These are phyloP conservation scores for Drosophila sproati DNA, from an alignment of 1,140 invertebrate species.

Conservation along the genomic window DNA sequence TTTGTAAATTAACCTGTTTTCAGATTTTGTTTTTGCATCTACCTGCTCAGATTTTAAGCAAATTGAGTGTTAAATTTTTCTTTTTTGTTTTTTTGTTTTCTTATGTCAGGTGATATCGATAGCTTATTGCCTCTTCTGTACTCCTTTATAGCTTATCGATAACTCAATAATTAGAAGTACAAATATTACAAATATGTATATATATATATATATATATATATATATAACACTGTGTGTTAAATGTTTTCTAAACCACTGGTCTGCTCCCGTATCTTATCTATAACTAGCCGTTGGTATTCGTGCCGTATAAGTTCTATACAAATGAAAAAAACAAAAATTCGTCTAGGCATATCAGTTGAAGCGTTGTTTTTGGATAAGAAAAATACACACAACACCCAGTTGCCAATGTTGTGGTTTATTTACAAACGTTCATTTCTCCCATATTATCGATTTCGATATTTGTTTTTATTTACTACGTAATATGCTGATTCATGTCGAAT, in stretches of 20 bases:
- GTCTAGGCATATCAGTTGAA: slow-evolving; percentile 9
- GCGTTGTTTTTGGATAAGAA: slow-evolving; percentile 17
- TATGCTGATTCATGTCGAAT: too few species aligned
- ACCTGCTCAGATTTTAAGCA: slow-evolving; percentile 9
- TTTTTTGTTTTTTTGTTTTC: neutral
- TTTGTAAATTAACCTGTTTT: slow-evolving; percentile 66
- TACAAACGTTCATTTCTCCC: too few species aligned
- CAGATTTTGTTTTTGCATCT: slow-evolving; percentile 10
- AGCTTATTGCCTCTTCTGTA: neutral
- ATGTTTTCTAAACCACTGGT: slow-evolving; percentile 9
- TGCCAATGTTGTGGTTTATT: neutral
- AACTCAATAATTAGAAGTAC: neutral
- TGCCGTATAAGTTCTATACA: slow-evolving; percentile 21
- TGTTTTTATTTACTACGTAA: too few species aligned
- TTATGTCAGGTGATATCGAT: slow-evolving; percentile 8
- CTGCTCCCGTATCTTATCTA: slow-evolving; percentile 30
- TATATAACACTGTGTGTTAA: neutral
- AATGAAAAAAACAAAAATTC: slow-evolving; percentile 13
- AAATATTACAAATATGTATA: neutral
- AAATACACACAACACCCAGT: slow-evolving; percentile 4
- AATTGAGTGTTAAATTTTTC: neutral
- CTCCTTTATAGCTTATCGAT: slow-evolving; percentile 20
- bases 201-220: neutral
- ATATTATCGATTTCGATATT: too few species aligned
- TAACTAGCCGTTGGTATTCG: slow-evolving; percentile 7